phyloP scores from a whole-genome alignment of 2,113 vertebrate species.

The Bufo gargarizans region DNA sequence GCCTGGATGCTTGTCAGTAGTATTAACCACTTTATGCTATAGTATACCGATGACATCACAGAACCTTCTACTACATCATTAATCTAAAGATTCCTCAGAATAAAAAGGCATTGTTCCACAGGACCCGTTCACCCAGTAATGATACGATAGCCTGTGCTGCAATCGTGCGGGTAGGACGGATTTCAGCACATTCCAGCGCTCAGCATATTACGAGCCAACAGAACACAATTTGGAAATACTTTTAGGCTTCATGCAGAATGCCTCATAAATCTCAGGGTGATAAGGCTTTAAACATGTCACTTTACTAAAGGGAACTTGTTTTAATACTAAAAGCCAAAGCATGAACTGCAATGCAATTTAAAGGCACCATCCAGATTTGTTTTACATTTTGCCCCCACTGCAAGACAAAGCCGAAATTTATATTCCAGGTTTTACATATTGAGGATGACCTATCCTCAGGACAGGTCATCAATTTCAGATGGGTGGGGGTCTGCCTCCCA shows the following conservation, averaged over 20 bases:
- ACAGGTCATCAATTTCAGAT: no score
- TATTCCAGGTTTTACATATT: no score
- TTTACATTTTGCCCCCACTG: no score
- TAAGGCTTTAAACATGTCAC: not conserved
- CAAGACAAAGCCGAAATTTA: no score
- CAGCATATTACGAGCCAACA: not conserved
- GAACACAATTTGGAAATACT: constrained; percentile 24
- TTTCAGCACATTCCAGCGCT: constrained; percentile 2
- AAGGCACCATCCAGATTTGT: not conserved
- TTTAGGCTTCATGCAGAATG: not conserved
- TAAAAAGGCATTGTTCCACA: not conserved
- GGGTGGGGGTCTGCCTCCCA: no score
- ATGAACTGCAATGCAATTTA: not conserved
- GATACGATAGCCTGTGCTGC: not conserved
- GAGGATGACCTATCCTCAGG: no score
- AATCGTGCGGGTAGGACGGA: not conserved
- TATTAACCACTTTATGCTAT: not conserved
- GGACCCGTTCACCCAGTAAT: not conserved
- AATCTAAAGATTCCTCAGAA: not conserved
- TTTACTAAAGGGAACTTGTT: not conserved
- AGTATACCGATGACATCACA: not conserved
- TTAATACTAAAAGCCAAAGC: not conserved
- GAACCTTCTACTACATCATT: not conserved
- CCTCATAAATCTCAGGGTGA: constrained; percentile 5
- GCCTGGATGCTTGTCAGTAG: no score